A percentile compares a stretch with the other conserved stretches of the same genome.
Conservation (phyloP, 1,140 invertebrate genomes). For the Holotrichia oblita region DNA sequence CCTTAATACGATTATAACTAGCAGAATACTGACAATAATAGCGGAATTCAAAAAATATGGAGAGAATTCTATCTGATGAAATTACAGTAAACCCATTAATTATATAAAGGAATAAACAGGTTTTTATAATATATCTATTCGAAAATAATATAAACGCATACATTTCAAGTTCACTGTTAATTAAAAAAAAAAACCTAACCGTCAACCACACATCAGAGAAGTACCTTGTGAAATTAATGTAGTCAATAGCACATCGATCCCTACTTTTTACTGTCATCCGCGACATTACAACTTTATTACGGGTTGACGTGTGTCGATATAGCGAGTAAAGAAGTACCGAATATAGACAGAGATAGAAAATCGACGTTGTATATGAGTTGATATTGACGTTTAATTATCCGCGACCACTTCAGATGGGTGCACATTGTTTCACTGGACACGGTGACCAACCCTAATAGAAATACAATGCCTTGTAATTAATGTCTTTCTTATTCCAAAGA, state of each 20-base stretch:
- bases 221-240: no score
- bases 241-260: background rate
- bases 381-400: slow-evolving; percentile 33
- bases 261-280: background rate
- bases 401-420: slow-evolving; percentile 1
- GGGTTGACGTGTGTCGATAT: background rate
- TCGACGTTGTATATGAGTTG: background rate
- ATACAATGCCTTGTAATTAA: slow-evolving; percentile 33
- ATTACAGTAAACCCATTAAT: no score
- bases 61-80: no score
- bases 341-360: background rate
- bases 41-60: no score
- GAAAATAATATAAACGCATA: no score
- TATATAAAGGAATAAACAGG: no score
- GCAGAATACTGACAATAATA: no score
- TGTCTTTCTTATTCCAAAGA: background rate
- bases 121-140: no score
- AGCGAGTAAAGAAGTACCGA: background rate
- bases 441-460: slow-evolving; percentile 11
- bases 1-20: no score
- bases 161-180: no score
- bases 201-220: no score
- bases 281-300: background rate
- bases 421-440: slow-evolving; percentile 9
- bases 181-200: no score